Conservation (phyloP, 2,113 vertebrate genomes). For the Poecilia latipinna region DNA sequence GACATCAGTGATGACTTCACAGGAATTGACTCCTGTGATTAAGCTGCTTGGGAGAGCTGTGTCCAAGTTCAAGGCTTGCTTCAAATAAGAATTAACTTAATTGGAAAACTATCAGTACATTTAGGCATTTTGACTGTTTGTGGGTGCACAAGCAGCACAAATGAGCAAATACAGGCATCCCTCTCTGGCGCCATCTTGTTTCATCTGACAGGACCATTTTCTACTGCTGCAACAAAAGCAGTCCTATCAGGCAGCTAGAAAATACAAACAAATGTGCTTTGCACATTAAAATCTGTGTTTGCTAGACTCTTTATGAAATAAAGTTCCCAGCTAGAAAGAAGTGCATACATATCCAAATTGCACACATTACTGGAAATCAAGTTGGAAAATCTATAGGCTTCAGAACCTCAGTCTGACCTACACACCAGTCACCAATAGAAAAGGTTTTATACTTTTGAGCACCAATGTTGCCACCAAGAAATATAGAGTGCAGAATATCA, state of each 20-base stretch:
- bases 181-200: too few relatives aligned
- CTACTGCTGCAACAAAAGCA: not conserved
- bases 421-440: too few relatives aligned
- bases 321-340: not conserved
- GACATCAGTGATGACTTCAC: constrained; percentile 70
- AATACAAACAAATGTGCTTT: not conserved
- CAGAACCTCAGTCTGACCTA: too few relatives aligned
- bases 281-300: not conserved
- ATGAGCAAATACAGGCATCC: too few relatives aligned
- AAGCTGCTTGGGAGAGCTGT: constrained; percentile 26
- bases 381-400: too few relatives aligned
- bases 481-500: too few relatives aligned
- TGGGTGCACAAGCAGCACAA: too few relatives aligned
- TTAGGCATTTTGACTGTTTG: constrained; percentile 7
- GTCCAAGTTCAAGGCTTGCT: constrained; percentile 33
- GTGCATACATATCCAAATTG: not conserved
- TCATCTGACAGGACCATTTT: too few relatives aligned
- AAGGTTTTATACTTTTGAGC: too few relatives aligned
- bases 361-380: not conserved
- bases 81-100: constrained; percentile 5
- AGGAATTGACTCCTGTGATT: constrained; percentile 33
- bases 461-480: too few relatives aligned
- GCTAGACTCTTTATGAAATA: not conserved
- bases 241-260: not conserved
- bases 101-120: constrained; percentile 12